Evolutionary conservation across 2,113 vertebrate species (phyloP).

Genomic region (Pelobates fuscus): DNA sequence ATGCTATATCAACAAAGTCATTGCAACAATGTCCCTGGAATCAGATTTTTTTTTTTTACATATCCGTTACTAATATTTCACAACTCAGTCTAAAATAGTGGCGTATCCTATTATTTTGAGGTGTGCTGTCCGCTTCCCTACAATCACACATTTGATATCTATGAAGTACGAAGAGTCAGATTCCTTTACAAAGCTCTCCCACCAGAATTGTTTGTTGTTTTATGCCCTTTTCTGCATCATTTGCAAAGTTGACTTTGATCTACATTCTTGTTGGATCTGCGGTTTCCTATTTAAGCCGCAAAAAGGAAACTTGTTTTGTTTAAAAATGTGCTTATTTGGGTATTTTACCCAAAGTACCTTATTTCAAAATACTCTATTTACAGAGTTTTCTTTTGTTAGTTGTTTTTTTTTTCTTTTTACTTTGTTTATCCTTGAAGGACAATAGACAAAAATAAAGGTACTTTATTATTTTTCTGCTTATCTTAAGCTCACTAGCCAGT

Average conservation of each 20-base stretch:
- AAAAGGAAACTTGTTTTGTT: conserved; percentile 76
- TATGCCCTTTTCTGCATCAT: conserved; percentile 79
- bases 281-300: conserved; percentile 71
- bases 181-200: conserved; percentile 74
- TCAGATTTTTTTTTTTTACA: no score
- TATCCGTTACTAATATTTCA: no score
- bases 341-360: conserved; percentile 66
- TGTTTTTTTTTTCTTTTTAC: no score
- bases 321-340: conserved; percentile 75
- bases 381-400: no score
- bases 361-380: conserved; percentile 66
- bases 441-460: conserved; percentile 6
- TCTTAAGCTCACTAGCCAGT: conserved; percentile 58
- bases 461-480: conserved; percentile 49
- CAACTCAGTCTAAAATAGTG: no score
- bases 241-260: conserved; percentile 79
- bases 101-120: no score
- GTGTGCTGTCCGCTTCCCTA: conserved; percentile 37
- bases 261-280: conserved; percentile 75
- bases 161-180: conserved; percentile 74
- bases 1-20: no score
- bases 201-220: conserved; percentile 79
- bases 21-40: no score
- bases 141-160: conserved; percentile 70
- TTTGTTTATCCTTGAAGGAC: conserved; percentile 52